Base-by-base conservation (phyloP, 2,113 vertebrate species). In the Pteropus alecto region DNA sequence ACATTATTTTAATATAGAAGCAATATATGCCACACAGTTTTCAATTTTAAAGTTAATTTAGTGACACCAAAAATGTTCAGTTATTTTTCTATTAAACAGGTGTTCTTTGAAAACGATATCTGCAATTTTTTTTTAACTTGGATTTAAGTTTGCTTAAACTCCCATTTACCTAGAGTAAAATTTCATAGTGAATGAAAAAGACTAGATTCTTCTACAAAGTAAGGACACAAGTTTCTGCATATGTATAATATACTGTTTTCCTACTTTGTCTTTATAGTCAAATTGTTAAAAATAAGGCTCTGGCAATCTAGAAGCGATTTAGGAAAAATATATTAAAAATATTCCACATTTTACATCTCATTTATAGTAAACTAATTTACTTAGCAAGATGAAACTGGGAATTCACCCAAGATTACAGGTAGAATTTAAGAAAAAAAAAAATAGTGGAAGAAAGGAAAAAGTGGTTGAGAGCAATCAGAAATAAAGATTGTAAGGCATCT, bases 1-100 rank as follows among this genome's bases (percentile, higher is more conserved):
- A 30, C 15, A 67, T 51, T 87, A 46, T 76, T 88, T 51, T 78
- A 63, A 70, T 78, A 77, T 26, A 51, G 60, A 88, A 68, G 51
- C 46, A 90, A 46, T 9, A 77, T 87, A 67, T 67, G 22, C 28
- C 61, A 54, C 35, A 79, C 26, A 51, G 51, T 33, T 60, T 51
- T 48, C n/a, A 88, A 46, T 24, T 89, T 90, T 93, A 61, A 87
- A 73, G 9, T 86, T 63, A 70, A 51, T 94, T 91, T 94, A 84
- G n/a, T 92, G 33, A 91, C 28, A 70, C 43, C 28, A 90, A 82
- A 70, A 94, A 43, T 84, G 8, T 41, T n/a, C 74, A 33, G 41
- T 33, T 73, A 22, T 84, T 87, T 94, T 81, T 41, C n/a, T 82
- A 15, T 84, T 76, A 94, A 84, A 76, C 18, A 28, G 6, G 1